Base-by-base conservation (phyloP, 2,888 invertebrate species). In the Tineola bisselliella region DNA sequence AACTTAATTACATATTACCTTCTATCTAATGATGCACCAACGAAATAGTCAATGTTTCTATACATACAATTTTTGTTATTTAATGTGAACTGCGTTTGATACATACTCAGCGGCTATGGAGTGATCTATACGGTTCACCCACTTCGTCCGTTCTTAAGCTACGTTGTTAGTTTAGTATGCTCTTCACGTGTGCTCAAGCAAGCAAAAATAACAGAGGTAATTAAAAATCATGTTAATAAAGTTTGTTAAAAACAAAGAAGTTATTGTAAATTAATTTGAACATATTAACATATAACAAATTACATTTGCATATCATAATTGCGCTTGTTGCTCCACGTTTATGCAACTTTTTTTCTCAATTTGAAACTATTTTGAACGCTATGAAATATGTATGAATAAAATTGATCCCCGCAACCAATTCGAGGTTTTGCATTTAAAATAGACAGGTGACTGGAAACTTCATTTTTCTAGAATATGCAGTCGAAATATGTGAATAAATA, bases 341-440 rank as follows among this genome's bases (percentile, higher is more conserved):
- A 38, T 10, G 11, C 38, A 38, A 38, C n/a, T 6, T 6, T 38
- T 38, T 38, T 38, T 38, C 10, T 38, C 38, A 38, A 38, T 38
- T 38, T 38, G 10, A 38, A 38, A 3, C 38, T 10, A 38, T 38
- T 25, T 25, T 10, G 38, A 38, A 38, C 3, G 38, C 17, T 30
- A 56, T 56, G 56, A 56, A 56, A 56, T 56, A 56, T 56, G 56
- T 56, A 56, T 56, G 56, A 58, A 33, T 58, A 15, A 30, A 58
- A 58, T 58, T 58, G 58, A 58, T 58, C 58, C 17, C 6, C 17
- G n/a, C n/a, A 8, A 58, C 33, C 56, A 33, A n/a, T 58, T 10
- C 58, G 33, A 58, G 58, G 56, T 58, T 58, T 58, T 58, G 58
- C 58, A 58, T 58, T 58, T 58, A 58, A 58, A 58, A 33, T 25